Evolutionary conservation across 1,140 invertebrate genomes (phyloP).

Genomic region (Drosophila mauritiana): DNA sequence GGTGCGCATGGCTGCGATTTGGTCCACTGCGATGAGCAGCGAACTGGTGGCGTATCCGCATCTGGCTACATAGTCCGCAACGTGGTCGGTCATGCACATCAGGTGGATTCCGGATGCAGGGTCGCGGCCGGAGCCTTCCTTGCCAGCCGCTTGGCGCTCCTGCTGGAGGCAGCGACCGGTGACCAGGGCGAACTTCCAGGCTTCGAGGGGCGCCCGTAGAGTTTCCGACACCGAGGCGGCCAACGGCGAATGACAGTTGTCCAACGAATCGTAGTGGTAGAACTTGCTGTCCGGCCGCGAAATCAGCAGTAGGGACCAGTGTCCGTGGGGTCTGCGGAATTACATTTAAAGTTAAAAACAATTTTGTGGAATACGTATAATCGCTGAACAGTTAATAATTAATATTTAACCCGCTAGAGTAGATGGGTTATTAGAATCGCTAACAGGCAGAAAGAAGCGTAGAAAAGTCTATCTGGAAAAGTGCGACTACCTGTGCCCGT

Average conservation of each 20-base stretch:
- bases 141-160: neutral
- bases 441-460: no score
- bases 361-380: no score
- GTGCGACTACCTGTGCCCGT: no score
- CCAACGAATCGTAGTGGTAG: slow-evolving; percentile 48
- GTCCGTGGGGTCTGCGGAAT: neutral
- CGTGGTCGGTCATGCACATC: slow-evolving; percentile 47
- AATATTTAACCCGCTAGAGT: no score
- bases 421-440: no score
- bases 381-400: no score
- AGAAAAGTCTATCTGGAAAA: no score
- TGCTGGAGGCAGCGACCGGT: slow-evolving; percentile 51
- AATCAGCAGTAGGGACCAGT: slow-evolving; percentile 51
- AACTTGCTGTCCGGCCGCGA: slow-evolving; percentile 45
- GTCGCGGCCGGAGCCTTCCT: neutral
- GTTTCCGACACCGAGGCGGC: slow-evolving; percentile 12
- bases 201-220: slow-evolving; percentile 13
- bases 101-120: slow-evolving; percentile 40
- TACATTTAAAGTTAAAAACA: neutral
- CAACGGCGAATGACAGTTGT: slow-evolving; percentile 29
- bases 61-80: slow-evolving; percentile 35
- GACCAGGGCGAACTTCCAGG: slow-evolving; percentile 8
- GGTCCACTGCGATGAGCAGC: slow-evolving; percentile 33
- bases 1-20: slow-evolving; percentile 33
- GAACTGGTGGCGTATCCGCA: slow-evolving; percentile 52